phyloP scores from a whole-genome alignment of 2,797 vertebrate species.

The Poecilia picta region DNA sequence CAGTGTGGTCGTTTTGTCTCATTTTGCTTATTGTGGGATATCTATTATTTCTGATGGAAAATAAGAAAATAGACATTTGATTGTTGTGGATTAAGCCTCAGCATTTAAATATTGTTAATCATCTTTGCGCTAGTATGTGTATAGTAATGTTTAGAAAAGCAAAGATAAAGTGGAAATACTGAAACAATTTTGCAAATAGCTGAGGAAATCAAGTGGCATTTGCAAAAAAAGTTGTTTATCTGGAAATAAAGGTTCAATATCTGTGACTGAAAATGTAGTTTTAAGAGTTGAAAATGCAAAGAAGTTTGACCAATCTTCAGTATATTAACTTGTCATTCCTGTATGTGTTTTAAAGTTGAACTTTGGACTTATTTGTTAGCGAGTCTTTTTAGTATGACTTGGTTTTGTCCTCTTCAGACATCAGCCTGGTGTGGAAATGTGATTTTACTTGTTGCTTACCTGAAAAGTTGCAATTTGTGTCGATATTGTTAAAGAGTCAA shows the following conservation, averaged over 20 bases:
- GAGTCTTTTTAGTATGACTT: neutral
- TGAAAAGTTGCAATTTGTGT: neutral
- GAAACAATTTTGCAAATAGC: neutral
- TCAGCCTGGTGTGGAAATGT: neutral
- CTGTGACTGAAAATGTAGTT: neutral
- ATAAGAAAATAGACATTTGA: constrained; percentile 51
- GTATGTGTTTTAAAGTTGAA: neutral
- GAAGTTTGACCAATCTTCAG: neutral
- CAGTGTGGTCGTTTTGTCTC: constrained; percentile 52
- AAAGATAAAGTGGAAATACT: neutral
- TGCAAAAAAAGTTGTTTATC: neutral
- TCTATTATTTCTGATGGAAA: constrained; percentile 56
- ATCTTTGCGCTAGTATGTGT: neutral
- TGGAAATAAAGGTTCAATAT: neutral
- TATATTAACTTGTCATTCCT: neutral
- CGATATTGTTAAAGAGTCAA: neutral
- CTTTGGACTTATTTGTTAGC: neutral
- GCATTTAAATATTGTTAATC: neutral
- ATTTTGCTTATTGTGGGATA: constrained; percentile 65
- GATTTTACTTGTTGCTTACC: neutral
- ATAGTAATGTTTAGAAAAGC: neutral
- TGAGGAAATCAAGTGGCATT: neutral
- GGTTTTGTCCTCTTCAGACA: neutral
- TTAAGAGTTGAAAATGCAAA: neutral
- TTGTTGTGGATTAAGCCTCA: constrained; percentile 15